Evolutionary conservation across 1,140 invertebrate genomes (phyloP), one percentile per base, ranked within the genome.

Genomic region (Venustaconcha ellipsiformis): DNA sequence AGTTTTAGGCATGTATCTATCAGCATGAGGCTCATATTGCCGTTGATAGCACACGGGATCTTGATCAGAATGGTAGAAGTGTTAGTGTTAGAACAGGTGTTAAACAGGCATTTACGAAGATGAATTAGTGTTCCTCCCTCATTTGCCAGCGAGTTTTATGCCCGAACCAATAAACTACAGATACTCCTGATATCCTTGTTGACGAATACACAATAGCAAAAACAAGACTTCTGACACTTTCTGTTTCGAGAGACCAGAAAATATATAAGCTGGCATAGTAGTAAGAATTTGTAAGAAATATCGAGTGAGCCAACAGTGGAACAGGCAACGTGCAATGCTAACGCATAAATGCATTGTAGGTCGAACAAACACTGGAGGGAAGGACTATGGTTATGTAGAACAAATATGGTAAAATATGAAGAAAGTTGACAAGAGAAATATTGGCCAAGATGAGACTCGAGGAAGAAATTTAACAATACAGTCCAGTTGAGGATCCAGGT

Each of bases 1-100:
- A 65, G 37, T 72, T 65, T 14, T 66, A 72, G 37, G 60, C 71
- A 0, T 72, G 71, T 60, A 63, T 56, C 6, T 72, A 55, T 30
- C 64, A 26, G 8, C 26, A 1, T 30, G 26, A 30, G 2, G 26
- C 4, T 30, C 26, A 30, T 65, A 14, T 72, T 63, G 71, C 48
- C 37, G 1, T 14, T 20, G 63, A 64, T 63, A 26, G 17, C 55
- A 14, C 14, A 72, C 64, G 60, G 48, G 20, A 2, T 72, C 15
- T 55, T 63, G 5, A 23, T 64, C 2, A 37, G 30, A 18, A 72
- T 48, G 1, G 71, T 72, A 15, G 71, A n/a, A n/a, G n/a, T n/a
- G n/a, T n/a, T n/a, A n/a, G n/a, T n/a, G n/a, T n/a, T n/a, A n/a
- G n/a, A n/a, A n/a, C n/a, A n/a, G n/a, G n/a, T n/a, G n/a, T n/a